Base-by-base conservation (phyloP, 2,888 invertebrate genomes). In the Drosophila neonasuta region DNA sequence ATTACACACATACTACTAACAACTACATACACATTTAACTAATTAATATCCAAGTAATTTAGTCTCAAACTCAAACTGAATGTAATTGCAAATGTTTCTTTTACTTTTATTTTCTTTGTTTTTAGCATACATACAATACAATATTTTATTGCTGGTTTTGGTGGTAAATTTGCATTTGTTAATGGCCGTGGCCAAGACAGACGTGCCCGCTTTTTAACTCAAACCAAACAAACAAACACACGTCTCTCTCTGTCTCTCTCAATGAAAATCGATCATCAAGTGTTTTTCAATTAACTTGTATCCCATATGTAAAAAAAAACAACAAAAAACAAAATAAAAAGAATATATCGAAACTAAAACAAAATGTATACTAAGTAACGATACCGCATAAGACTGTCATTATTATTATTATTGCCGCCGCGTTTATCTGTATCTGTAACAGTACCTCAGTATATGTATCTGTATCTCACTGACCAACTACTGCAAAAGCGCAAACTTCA, bases 121-220 rank as follows among this genome's bases (percentile, higher is more conserved):
- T 86, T 87, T 89, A 89, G 88, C 89, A 87, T 88, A 83, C 81
- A 88, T 86, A 86, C 77, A 80, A 36, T 36, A 36, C 36, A 74
- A 80, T 86, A 87, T 86, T 88, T 87, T 86, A 88, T 89, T 89
- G 88, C 88, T 88, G 88, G 88, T 89, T 89, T 88, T 89, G 89
- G 89, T 88, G 86, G 86, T 87, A 87, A 85, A 79, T 80, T 87
- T 87, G 77, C 87, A 87, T 85, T 74, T 81, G 82, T 85, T 81
- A 77, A 81, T 85, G 85, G 82, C 85, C 83, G 87, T 79, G 89
- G 88, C 86, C 77, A 36, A 36, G 36, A 36, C 36, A 77, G 80
- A 81, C 69, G 80, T 75, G 82, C 80, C 82, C 61, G 81, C 85
- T 81, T 81, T 73, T 84, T 84, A 81, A 81, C 85, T 51, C 62